Conservation (phyloP, 1,140 invertebrate genomes). For the Pogonognathellus flavescens region DNA sequence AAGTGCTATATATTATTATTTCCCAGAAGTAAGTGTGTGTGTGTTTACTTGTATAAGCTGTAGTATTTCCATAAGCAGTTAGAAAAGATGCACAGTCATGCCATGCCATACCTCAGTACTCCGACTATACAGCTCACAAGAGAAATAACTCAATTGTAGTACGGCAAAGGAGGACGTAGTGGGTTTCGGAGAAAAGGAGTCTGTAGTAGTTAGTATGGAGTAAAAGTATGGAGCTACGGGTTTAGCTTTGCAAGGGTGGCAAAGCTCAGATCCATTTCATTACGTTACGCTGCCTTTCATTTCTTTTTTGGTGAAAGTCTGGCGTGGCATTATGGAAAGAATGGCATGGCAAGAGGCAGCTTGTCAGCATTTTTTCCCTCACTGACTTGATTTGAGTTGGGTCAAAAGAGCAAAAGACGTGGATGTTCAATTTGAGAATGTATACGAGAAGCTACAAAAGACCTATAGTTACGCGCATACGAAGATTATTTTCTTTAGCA, state of each 20-base stretch:
- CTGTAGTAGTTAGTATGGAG: background rate
- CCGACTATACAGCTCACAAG: background rate
- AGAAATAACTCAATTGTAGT: constrained; percentile 22
- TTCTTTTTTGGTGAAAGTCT: background rate
- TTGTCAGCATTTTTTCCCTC: constrained; percentile 35
- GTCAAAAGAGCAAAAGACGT: constrained; percentile 3
- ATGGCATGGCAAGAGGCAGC: constrained; percentile 5
- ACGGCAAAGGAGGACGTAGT: background rate
- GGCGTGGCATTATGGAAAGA: background rate
- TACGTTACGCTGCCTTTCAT: constrained; percentile 28
- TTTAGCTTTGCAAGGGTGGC: background rate
- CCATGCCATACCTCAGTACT: no score
- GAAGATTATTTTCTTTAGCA: background rate
- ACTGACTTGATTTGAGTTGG: constrained; percentile 36
- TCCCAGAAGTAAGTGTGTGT: background rate
- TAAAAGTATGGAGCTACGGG: no score
- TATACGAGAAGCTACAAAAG: background rate
- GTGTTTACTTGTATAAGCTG: background rate
- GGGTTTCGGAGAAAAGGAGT: background rate
- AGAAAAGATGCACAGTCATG: background rate
- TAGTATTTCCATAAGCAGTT: no score
- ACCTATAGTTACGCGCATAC: background rate
- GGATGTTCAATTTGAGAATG: background rate
- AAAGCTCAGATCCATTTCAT: constrained; percentile 30
- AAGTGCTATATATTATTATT: background rate